Conservation (phyloP, 1,140 invertebrate species). For the Brachionus sp. region DNA sequence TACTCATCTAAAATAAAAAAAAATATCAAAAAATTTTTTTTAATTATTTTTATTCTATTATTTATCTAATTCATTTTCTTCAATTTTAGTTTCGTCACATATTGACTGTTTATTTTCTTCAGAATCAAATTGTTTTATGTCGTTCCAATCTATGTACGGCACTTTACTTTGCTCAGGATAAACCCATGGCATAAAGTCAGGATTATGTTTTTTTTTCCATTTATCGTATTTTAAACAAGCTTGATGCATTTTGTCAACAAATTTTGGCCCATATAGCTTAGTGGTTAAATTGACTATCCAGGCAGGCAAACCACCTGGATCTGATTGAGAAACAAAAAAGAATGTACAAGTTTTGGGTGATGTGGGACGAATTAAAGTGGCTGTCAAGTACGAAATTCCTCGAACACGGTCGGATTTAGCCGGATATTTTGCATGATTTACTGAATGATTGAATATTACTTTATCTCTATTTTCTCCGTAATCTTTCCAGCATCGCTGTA, state of each 20-base stretch:
- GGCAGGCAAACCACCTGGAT: slow-evolving; percentile 79
- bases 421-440: slow-evolving; percentile 69
- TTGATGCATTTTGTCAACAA: slow-evolving; percentile 65
- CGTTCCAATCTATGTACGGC: slow-evolving; percentile 10
- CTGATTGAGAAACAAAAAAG: slow-evolving; percentile 78
- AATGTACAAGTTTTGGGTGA: slow-evolving; percentile 67
- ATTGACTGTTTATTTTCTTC: not conserved
- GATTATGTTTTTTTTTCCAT: slow-evolving; percentile 75
- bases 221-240: slow-evolving; percentile 71
- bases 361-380: slow-evolving; percentile 64
- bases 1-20: not conserved
- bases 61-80: not conserved
- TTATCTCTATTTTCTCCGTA: slow-evolving; percentile 69
- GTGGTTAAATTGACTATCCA: slow-evolving; percentile 85
- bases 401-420: slow-evolving; percentile 71
- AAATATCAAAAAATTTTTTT: too few species aligned
- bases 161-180: slow-evolving; percentile 62
- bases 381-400: slow-evolving; percentile 69
- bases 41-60: not conserved
- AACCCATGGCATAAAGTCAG: slow-evolving; percentile 77
- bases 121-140: not conserved
- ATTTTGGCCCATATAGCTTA: slow-evolving; percentile 76
- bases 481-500: slow-evolving; percentile 83
- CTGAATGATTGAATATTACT: slow-evolving; percentile 82
- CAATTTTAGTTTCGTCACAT: not conserved